Conservation (phyloP, 1,140 invertebrate species). For the Phthorimaea operculella region DNA sequence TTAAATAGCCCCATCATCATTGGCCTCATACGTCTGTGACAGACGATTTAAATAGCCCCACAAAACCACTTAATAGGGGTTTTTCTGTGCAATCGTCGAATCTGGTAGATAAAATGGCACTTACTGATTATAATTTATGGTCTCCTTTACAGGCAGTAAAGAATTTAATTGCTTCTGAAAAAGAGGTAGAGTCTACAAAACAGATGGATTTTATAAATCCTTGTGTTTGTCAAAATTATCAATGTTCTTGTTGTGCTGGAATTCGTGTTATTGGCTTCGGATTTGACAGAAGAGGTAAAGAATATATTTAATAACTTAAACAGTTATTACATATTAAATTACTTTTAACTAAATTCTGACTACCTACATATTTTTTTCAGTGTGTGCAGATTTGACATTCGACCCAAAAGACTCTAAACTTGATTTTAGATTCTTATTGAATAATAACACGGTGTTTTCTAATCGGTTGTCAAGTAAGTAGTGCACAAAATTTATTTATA, state of each 20-base stretch:
- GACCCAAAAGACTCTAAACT: slow-evolving; percentile 68
- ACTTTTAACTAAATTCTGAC: not conserved
- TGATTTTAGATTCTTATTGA: slow-evolving; percentile 67
- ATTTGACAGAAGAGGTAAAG: slow-evolving; percentile 66
- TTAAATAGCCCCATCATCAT: no score
- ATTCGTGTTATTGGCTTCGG: slow-evolving; percentile 69
- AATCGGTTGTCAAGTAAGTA: slow-evolving; percentile 67
- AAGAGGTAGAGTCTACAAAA: not conserved
- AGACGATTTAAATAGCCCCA: no score
- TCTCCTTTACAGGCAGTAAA: no score
- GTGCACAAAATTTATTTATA: no score
- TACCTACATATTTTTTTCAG: slow-evolving; percentile 30
- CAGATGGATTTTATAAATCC: slow-evolving; percentile 18
- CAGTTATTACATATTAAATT: not conserved
- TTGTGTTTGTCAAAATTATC: slow-evolving; percentile 66
- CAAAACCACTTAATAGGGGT: no score
- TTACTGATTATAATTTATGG: no score
- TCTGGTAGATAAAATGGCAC: no score
- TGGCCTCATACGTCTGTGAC: no score
- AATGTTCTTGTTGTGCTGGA: slow-evolving; percentile 73
- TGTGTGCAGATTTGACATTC: slow-evolving; percentile 73
- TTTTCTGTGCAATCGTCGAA: no score
- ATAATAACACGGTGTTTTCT: slow-evolving; percentile 66
- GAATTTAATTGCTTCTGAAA: not conserved
- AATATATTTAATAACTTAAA: not conserved